These are phyloP conservation scores for Tautogolabrus adspersus DNA, from an alignment of 2,113 vertebrate species.

Conservation along the genomic window DNA sequence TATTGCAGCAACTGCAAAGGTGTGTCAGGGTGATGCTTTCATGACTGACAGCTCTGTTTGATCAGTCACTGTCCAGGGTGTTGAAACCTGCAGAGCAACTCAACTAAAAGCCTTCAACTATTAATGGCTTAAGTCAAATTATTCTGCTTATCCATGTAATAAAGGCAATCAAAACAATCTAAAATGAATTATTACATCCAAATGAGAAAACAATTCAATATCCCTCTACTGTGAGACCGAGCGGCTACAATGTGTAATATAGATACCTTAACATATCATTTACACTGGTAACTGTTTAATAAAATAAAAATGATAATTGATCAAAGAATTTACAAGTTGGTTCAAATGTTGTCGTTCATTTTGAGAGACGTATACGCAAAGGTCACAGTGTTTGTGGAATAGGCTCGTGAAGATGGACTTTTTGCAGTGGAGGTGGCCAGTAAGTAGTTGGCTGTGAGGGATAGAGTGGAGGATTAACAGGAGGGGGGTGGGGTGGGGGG, in stretches of 20 bases:
- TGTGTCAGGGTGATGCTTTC: too few relatives aligned
- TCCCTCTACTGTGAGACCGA: background rate
- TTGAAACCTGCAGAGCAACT: background rate
- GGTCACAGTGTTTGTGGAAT: background rate
- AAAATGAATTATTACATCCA: background rate
- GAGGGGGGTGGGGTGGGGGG: background rate
- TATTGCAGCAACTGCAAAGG: too few relatives aligned
- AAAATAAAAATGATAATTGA: background rate
- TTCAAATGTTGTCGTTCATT: background rate
- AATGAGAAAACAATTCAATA: background rate
- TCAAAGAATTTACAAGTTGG: background rate
- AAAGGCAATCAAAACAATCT: too few relatives aligned
- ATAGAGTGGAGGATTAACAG: slow-evolving; percentile 68
- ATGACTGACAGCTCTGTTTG: background rate
- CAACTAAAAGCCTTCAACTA: background rate
- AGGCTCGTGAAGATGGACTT: background rate
- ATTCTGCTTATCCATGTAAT: too few relatives aligned
- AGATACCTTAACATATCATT: background rate
- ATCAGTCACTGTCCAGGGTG: background rate
- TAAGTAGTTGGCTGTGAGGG: slow-evolving; percentile 54
- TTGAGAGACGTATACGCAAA: background rate
- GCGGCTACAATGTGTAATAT: background rate
- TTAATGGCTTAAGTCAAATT: too few relatives aligned
- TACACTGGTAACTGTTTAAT: background rate
- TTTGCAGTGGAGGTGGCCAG: slow-evolving; percentile 18